Base-by-base conservation (phyloP, 2,113 vertebrate species). In the Oryzias melastigma region DNA sequence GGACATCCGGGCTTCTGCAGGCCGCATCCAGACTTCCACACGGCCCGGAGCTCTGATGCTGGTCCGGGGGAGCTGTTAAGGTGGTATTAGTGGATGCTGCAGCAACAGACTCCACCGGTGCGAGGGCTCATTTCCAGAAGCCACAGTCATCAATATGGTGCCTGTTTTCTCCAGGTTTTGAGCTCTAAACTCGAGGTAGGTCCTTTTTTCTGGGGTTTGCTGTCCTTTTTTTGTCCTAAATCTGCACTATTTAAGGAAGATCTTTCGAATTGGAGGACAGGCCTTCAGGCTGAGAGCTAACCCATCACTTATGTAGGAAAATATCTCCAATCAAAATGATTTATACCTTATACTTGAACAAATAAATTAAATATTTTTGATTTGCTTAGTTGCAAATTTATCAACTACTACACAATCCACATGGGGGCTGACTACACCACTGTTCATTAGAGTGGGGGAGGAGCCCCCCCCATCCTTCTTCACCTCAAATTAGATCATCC, bases 391-490 rank as follows among this genome's bases (percentile, higher is more conserved):
- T 68, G 35, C 71, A 69, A 48, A 25, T 50, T 57, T 47, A 61
- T 55, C 73, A 73, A 44, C 56, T 48, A 57, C 57, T 70, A 29
- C 59, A 3, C 55, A 45, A 54, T 52, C 75, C 72, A 81, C 80
- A 81, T 72, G 62, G 71, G 62, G 71, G 77, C 65, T 68, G 75
- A 77, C 72, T 81, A 71, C 63, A 18, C 56, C 69, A 71, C 4
- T 80, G 84, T 81, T 83, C 78, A 81, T 70, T 75, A 12, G 80
- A 70, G 67, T 61, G 57, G 68, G 24, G 75, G 75, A 69, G 80
- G 82, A 66, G 81, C 75, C 74, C 68, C 71, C 43, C 18, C 58
- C 67, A 20, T 46, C 67, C 58, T 47, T 17, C 57, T 43, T 27
- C 45, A 19, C 53, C 71, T 67, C 19, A 75, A 71, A 84, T 84